A percentile compares a stretch with the other conserved stretches of the same genome.
Evolutionary conservation across 2,797 vertebrate species (phyloP).

Genomic region (Scleropages formosus): DNA sequence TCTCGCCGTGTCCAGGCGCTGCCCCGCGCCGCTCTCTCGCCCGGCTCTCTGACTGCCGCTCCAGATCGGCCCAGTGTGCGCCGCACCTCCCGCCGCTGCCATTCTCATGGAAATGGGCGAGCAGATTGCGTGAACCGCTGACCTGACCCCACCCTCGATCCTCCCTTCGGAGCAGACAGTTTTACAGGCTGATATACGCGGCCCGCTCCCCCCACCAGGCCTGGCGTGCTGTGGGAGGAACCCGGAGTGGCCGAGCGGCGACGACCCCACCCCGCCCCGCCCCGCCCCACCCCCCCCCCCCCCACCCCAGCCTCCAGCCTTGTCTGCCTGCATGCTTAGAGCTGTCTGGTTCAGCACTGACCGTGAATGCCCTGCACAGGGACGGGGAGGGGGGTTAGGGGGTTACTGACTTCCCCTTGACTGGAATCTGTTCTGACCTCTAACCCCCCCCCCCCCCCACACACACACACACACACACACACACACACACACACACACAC

Average conservation of each 20-base stretch:
- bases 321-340: slow-evolving; percentile 41
- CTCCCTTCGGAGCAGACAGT: slow-evolving; percentile 26
- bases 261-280: slow-evolving; percentile 1
- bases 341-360: slow-evolving; percentile 46
- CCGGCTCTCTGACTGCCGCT: not conserved
- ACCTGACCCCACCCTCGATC: slow-evolving; percentile 43
- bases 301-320: slow-evolving; percentile 12
- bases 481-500: not conserved
- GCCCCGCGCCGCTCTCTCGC: slow-evolving; percentile 8
- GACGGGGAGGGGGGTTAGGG: slow-evolving; percentile 24
- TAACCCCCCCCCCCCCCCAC: slow-evolving; percentile 40
- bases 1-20: slow-evolving; percentile 16
- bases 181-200: slow-evolving; percentile 29
- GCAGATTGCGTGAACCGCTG: slow-evolving; percentile 60
- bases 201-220: slow-evolving; percentile 36
- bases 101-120: slow-evolving; percentile 69
- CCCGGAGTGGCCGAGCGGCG: slow-evolving; percentile 16
- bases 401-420: slow-evolving; percentile 54
- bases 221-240: slow-evolving; percentile 36
- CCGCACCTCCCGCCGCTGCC: slow-evolving; percentile 25
- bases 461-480: not conserved
- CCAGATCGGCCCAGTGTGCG: not conserved
- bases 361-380: slow-evolving; percentile 30
- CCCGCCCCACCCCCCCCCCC: slow-evolving; percentile 6
- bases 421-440: slow-evolving; percentile 42